Percentiles rank a stretch among this genome's conserved stretches.
Evolutionary conservation across 2,797 vertebrate species (phyloP).

Genomic region (Poecile montanus): DNA sequence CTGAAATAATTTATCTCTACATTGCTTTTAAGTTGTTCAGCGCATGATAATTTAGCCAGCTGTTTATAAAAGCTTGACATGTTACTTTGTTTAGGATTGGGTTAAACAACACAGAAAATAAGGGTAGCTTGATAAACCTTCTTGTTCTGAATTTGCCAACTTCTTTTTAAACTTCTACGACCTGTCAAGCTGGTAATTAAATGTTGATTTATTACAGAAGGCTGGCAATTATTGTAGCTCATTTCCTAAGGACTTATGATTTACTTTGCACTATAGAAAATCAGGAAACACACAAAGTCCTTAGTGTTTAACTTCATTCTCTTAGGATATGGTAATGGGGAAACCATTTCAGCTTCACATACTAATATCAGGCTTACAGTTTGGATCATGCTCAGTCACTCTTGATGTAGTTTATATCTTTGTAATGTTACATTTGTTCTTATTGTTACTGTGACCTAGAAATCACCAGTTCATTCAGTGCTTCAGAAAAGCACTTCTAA

Average conservation of each 20-base stretch:
- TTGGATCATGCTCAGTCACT: background rate
- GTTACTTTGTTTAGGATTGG: background rate
- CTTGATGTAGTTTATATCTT: background rate
- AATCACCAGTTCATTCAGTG: slow-evolving; percentile 12
- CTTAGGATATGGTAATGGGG: background rate
- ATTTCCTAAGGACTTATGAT: background rate
- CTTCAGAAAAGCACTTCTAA: background rate
- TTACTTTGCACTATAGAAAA: background rate
- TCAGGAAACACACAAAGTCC: background rate
- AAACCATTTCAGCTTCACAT: background rate
- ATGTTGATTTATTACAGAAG: slow-evolving; percentile 11
- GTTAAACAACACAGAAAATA: background rate
- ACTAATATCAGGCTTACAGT: background rate
- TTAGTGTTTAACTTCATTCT: background rate
- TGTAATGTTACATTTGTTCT: background rate
- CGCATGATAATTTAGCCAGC: background rate
- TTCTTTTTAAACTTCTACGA: background rate
- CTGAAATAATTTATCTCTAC: background rate
- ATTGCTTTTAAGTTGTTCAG: background rate
- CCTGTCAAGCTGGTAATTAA: background rate
- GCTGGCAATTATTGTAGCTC: slow-evolving; percentile 3
- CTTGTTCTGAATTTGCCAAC: background rate
- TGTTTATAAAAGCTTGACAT: background rate
- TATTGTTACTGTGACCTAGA: background rate
- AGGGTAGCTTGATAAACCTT: background rate